Conservation (phyloP, 2,888 invertebrate genomes). For the Cynaeus angustus region DNA sequence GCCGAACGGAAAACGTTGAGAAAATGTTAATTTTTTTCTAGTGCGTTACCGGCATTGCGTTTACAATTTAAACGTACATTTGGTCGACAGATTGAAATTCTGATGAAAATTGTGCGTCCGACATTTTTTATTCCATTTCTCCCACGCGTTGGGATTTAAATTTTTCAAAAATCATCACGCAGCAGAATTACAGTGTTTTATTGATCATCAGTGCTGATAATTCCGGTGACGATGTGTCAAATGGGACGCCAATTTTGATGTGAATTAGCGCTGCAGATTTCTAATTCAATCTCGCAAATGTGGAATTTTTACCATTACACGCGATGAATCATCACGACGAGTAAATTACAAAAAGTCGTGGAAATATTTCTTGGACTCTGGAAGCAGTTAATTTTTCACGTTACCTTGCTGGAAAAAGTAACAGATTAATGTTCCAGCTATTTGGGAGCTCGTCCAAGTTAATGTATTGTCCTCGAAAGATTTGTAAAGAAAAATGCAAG, state of each 20-base stretch:
- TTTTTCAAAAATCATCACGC: constrained; percentile 19
- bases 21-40: constrained; percentile 30
- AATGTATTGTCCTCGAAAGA: constrained; percentile 48
- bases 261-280: constrained; percentile 23
- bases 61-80: too few relatives aligned
- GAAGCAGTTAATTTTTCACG: constrained; percentile 48
- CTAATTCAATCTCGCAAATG: constrained; percentile 19
- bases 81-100: neutral
- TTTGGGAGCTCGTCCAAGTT: constrained; percentile 43
- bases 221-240: constrained; percentile 26
- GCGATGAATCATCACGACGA: constrained; percentile 22
- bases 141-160: neutral
- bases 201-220: constrained; percentile 15
- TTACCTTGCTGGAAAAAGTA: constrained; percentile 45
- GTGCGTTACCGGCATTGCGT: too few relatives aligned
- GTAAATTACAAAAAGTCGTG: constrained; percentile 29
- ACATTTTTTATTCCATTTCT: constrained; percentile 20
- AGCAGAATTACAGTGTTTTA: constrained; percentile 20
- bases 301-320: constrained; percentile 6
- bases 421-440: constrained; percentile 44
- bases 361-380: constrained; percentile 33
- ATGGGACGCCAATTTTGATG: constrained; percentile 20
- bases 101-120: constrained; percentile 1
- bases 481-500: constrained; percentile 42
- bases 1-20: constrained; percentile 10